phyloP scores from a whole-genome alignment of 2,888 invertebrate species.

The Eurytoma adleriae region DNA sequence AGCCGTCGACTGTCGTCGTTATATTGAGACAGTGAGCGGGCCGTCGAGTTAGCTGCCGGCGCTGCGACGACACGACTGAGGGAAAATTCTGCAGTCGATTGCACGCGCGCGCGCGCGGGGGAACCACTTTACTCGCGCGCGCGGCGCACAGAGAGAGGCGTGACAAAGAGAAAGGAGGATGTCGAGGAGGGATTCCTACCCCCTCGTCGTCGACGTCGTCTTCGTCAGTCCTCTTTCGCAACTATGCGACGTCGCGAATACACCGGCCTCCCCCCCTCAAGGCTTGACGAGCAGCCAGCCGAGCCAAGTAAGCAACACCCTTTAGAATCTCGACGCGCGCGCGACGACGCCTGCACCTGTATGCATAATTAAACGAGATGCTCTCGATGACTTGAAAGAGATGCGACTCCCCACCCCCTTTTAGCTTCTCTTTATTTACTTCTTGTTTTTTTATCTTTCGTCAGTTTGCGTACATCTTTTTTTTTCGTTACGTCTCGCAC shows the following conservation, averaged over 20 bases:
- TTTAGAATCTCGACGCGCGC: conserved; percentile 36
- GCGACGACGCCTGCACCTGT: conserved; percentile 14
- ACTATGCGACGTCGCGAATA: conserved; percentile 41
- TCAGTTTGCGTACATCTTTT: too few species aligned
- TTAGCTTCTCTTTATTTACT: background rate
- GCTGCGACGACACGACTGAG: background rate
- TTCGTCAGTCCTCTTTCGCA: conserved; percentile 34
- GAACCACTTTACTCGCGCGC: conserved; percentile 36
- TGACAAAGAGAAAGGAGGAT: conserved; percentile 46
- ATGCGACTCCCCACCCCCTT: background rate
- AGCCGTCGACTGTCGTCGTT: background rate
- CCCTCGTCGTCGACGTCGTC: background rate
- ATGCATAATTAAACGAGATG: conserved; percentile 45
- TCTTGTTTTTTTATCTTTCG: background rate
- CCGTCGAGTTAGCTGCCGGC: background rate
- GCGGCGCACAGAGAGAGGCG: background rate
- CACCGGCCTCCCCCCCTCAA: background rate
- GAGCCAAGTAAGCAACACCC: conserved; percentile 38
- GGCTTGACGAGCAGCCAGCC: conserved; percentile 30
- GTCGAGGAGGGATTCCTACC: conserved; percentile 26
- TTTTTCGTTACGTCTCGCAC: too few species aligned
- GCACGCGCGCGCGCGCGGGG: conserved; percentile 6
- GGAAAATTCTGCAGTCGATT: conserved; percentile 8
- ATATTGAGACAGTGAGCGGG: background rate
- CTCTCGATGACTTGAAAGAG: conserved; percentile 11